Conservation (phyloP, 2,888 invertebrate species). For the Litoditis marina region DNA sequence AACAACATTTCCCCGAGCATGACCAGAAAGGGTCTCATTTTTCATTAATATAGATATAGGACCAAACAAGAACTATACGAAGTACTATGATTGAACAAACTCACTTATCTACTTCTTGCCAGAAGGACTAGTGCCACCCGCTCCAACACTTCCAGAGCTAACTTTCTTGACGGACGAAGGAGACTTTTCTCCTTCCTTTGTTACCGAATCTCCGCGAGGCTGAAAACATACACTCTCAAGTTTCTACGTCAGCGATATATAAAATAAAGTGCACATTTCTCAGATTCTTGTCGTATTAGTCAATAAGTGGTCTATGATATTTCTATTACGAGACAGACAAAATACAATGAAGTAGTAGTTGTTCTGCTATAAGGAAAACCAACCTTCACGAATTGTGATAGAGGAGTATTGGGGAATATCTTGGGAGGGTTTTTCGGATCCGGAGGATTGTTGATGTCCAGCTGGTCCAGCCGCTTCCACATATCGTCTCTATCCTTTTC, state of each 20-base stretch:
- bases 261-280: too few species aligned
- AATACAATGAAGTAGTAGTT: too few species aligned
- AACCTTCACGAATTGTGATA: slow-evolving; percentile 22
- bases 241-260: too few species aligned
- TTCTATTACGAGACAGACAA: too few species aligned
- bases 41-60: too few species aligned
- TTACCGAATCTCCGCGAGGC: slow-evolving; percentile 10
- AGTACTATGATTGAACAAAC: too few species aligned
- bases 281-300: too few species aligned
- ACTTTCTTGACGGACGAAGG: slow-evolving; percentile 41
- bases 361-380: background rate
- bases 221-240: too few species aligned
- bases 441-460: slow-evolving; percentile 42
- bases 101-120: slow-evolving; percentile 16
- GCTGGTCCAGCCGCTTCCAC: slow-evolving; percentile 71
- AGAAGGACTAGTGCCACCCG: slow-evolving; percentile 18
- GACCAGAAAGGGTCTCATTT: too few species aligned
- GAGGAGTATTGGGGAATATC: slow-evolving; percentile 19
- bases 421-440: slow-evolving; percentile 26
- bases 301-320: too few species aligned
- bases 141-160: slow-evolving; percentile 19
- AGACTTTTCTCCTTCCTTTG: slow-evolving; percentile 31
- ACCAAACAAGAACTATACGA: too few species aligned
- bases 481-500: slow-evolving; percentile 94
- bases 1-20: too few species aligned